These are phyloP conservation scores for Mycalesis mineus DNA, from an alignment of 2,888 invertebrate genomes.

Conservation along the genomic window DNA sequence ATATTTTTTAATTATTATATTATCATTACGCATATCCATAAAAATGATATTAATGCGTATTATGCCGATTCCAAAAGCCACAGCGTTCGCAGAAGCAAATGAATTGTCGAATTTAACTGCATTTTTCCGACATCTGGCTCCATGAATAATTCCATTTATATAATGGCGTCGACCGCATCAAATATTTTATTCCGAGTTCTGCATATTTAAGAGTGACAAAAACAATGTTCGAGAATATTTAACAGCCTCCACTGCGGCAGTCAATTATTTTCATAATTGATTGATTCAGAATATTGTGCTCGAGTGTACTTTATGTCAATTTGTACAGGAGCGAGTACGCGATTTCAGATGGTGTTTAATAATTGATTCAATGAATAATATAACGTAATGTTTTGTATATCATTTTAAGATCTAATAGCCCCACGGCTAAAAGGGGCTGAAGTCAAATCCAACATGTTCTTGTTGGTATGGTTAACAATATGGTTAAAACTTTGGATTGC, in stretches of 20 bases:
- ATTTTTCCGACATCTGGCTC: constrained; percentile 65
- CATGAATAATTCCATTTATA: constrained; percentile 73
- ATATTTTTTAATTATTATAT: no score
- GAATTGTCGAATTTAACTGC: constrained; percentile 67
- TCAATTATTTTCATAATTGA: constrained; percentile 26
- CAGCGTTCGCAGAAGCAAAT: constrained; percentile 66
- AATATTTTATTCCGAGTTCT: constrained; percentile 70
- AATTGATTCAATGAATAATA: no score
- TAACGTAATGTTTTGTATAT: no score
- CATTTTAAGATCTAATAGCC: no score
- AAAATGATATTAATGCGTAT: background rate
- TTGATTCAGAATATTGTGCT: constrained; percentile 14
- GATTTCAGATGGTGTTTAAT: background rate
- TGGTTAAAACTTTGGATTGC: no score
- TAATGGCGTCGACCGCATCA: constrained; percentile 69
- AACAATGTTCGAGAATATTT: constrained; percentile 58
- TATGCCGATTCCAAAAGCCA: constrained; percentile 38
- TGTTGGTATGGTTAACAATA: no score
- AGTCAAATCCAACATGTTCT: no score
- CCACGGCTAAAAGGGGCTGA: no score
- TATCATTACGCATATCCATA: background rate
- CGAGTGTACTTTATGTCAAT: constrained; percentile 3
- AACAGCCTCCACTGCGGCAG: constrained; percentile 36
- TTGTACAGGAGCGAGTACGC: background rate
- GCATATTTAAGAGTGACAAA: constrained; percentile 69